A percentile compares a stretch with the other conserved stretches of the same genome.
These are phyloP conservation scores for Triops longicaudatus DNA, from an alignment of 1,140 invertebrate genomes.

Conservation along the genomic window DNA sequence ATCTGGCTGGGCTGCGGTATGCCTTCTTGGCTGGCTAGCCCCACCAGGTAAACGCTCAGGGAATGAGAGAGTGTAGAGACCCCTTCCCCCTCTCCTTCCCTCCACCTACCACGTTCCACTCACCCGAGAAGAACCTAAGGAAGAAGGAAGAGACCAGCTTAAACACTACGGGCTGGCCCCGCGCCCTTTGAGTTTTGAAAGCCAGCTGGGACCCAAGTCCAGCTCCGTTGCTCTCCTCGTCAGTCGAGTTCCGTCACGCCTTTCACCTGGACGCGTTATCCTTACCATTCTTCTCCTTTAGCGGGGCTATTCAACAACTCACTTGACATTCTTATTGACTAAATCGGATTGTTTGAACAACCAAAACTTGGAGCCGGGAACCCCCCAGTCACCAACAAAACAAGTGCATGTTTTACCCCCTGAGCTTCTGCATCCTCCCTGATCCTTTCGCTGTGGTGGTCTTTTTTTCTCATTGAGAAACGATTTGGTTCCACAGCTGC, in stretches of 20 bases:
- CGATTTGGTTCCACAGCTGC: background rate
- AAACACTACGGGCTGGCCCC: background rate
- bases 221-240: conserved; percentile 10
- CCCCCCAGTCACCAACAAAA: background rate
- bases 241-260: conserved; percentile 13
- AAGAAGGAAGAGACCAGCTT: background rate
- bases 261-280: conserved; percentile 9
- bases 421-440: background rate
- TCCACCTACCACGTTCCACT: background rate
- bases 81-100: background rate
- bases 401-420: background rate
- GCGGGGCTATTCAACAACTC: background rate
- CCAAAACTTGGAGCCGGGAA: background rate
- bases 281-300: background rate
- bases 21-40: background rate
- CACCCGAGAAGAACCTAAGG: background rate
- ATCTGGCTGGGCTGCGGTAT: conserved; percentile 13
- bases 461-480: too few relatives aligned
- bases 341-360: conserved; percentile 3
- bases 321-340: conserved; percentile 1
- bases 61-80: background rate
- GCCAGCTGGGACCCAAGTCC: conserved; percentile 5
- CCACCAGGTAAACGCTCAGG: background rate
- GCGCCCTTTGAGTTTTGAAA: conserved; percentile 11
- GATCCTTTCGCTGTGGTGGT: background rate